These are phyloP conservation scores for Medauroidea extradentata DNA, from an alignment of 1,140 invertebrate genomes.

Conservation along the genomic window DNA sequence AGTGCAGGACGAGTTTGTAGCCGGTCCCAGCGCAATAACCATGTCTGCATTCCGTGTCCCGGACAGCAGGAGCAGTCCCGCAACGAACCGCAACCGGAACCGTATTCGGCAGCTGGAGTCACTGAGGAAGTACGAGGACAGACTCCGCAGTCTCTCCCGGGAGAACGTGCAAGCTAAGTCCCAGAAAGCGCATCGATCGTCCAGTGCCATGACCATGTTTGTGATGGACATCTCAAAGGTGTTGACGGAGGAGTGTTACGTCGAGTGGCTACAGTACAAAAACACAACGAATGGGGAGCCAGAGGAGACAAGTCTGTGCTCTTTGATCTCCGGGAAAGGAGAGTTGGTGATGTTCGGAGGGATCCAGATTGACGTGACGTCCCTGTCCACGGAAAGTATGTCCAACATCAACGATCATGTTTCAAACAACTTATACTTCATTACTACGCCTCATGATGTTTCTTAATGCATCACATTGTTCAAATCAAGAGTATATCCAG, in stretches of 20 bases:
- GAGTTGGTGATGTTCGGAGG: constrained; percentile 95
- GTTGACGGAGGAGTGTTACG: constrained; percentile 52
- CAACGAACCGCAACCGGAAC: constrained; percentile 44
- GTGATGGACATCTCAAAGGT: constrained; percentile 80
- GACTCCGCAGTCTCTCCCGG: constrained; percentile 39
- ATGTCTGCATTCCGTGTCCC: constrained; percentile 58
- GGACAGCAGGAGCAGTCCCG: constrained; percentile 39
- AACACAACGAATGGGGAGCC: constrained; percentile 62
- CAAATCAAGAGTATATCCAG: neutral
- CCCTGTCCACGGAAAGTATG: constrained; percentile 42
- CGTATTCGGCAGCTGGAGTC: constrained; percentile 57
- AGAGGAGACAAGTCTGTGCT: constrained; percentile 86
- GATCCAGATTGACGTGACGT: constrained; percentile 69
- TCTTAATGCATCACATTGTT: constrained; percentile 54
- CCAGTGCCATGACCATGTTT: constrained; percentile 61
- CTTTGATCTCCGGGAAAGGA: constrained; percentile 80
- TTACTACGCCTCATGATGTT: constrained; percentile 66
- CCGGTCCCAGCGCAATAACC: constrained; percentile 4
- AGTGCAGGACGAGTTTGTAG: neutral
- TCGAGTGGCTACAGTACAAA: constrained; percentile 72
- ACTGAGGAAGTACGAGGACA: constrained; percentile 55
- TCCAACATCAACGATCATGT: constrained; percentile 52
- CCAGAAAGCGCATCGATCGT: constrained; percentile 13
- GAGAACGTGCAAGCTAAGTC: constrained; percentile 16
- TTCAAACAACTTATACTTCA: constrained; percentile 75